Percentiles rank a stretch among this genome's conserved stretches.
These are phyloP conservation scores for Elysia crispata DNA, from an alignment of 2,888 invertebrate genomes.

Conservation along the genomic window DNA sequence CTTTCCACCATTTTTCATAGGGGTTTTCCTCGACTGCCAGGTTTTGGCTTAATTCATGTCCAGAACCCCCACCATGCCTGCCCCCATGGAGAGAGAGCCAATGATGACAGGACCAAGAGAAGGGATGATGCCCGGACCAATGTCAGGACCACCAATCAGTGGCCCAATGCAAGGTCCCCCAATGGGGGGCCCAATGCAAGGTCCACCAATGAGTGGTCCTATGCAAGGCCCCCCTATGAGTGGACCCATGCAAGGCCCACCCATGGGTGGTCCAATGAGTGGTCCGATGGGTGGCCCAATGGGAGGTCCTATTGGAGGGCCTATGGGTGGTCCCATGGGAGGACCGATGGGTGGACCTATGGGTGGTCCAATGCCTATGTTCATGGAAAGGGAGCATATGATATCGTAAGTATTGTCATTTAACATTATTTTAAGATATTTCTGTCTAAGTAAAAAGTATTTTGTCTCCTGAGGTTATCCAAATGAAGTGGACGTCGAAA, in stretches of 20 bases:
- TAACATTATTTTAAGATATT: neutral
- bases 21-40: too few species aligned
- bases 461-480: too few species aligned
- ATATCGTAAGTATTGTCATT: conserved; percentile 59
- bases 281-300: conserved; percentile 40
- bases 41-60: conserved; percentile 39
- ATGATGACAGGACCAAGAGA: conserved; percentile 46
- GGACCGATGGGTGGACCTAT: conserved; percentile 24
- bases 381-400: conserved; percentile 65
- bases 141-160: conserved; percentile 31
- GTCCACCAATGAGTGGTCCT: conserved; percentile 34
- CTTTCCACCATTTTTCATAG: too few species aligned
- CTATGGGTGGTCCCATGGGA: conserved; percentile 20
- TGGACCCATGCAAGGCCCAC: conserved; percentile 17
- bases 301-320: conserved; percentile 36
- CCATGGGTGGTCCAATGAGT: conserved; percentile 36
- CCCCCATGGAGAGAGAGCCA: conserved; percentile 48
- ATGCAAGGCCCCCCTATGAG: conserved; percentile 39
- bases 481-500: too few species aligned
- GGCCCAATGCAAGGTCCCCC: neutral
- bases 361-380: conserved; percentile 66
- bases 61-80: conserved; percentile 48
- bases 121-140: conserved; percentile 44
- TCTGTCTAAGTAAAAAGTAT: too few species aligned
- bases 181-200: conserved; percentile 35